These are phyloP conservation scores for Ditula angustiorana DNA, from an alignment of 2,888 invertebrate species.

Conservation along the genomic window DNA sequence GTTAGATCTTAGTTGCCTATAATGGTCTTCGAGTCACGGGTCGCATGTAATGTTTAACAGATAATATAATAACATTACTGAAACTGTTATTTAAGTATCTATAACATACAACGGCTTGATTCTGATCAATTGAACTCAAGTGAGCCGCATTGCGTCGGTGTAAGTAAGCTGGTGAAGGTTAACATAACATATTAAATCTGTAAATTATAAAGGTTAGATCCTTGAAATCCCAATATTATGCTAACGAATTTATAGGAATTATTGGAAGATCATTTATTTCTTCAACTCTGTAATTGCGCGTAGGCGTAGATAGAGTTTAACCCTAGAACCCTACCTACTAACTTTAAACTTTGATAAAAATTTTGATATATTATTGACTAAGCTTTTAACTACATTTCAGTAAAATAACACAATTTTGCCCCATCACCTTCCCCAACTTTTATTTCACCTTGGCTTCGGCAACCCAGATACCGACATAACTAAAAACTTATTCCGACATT, in stretches of 20 bases:
- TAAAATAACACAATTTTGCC: background rate
- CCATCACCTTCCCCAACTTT: background rate
- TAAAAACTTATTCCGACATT: background rate
- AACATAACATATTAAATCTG: background rate
- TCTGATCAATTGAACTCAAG: background rate
- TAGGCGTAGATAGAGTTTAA: no score
- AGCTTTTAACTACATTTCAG: background rate
- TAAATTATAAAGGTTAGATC: background rate
- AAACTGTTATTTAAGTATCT: background rate
- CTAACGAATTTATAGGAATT: background rate
- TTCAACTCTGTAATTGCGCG: background rate
- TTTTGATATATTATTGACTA: background rate
- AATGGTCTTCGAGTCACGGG: no score
- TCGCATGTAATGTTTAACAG: no score
- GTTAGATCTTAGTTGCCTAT: background rate
- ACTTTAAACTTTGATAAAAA: no score
- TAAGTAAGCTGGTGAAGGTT: background rate
- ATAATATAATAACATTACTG: background rate
- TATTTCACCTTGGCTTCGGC: background rate
- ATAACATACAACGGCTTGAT: background rate
- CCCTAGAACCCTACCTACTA: background rate
- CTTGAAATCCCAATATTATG: background rate
- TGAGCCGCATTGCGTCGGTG: background rate
- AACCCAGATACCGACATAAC: background rate
- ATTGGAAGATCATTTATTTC: background rate